Percentiles rank a stretch among this genome's conserved stretches.
Conservation (phyloP, 2,113 vertebrate species). For the Ondatra zibethicus region DNA sequence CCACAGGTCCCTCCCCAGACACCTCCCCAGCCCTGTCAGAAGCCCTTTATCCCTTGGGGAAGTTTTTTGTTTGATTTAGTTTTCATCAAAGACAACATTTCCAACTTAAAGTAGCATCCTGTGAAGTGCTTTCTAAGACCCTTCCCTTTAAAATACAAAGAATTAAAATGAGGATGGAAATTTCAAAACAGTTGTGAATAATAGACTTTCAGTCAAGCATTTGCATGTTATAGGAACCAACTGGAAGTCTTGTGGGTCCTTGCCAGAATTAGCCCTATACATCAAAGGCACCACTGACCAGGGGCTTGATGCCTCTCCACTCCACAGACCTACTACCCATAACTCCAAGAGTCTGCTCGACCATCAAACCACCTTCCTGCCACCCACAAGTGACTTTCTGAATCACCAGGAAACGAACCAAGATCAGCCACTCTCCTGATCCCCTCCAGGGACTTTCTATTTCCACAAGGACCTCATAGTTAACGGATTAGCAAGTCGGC, state of each 20-base stretch:
- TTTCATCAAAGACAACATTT: not conserved
- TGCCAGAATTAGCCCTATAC: not conserved
- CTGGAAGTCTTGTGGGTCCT: not conserved
- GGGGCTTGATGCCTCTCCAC: not conserved
- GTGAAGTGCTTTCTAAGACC: not conserved
- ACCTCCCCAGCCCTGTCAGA: not conserved
- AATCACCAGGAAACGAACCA: not conserved
- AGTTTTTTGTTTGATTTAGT: not conserved
- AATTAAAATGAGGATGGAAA: not conserved
- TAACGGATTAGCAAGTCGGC: not conserved
- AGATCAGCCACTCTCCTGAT: not conserved
- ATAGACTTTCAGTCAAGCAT: not conserved
- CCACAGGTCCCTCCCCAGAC: not conserved
- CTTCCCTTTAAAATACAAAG: not conserved
- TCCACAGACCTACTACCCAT: not conserved
- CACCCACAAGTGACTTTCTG: not conserved
- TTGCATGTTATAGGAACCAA: not conserved
- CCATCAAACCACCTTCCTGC: not conserved
- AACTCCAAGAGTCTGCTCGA: not conserved
- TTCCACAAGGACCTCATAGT: not conserved
- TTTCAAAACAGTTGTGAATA: slow-evolving; percentile 30
- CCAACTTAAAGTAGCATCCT: not conserved
- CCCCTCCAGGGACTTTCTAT: not conserved
- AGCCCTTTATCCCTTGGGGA: not conserved
- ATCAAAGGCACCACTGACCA: not conserved